phyloP scores from a whole-genome alignment of 1,140 invertebrate species.

The Mycetomoellerius zeteki region DNA sequence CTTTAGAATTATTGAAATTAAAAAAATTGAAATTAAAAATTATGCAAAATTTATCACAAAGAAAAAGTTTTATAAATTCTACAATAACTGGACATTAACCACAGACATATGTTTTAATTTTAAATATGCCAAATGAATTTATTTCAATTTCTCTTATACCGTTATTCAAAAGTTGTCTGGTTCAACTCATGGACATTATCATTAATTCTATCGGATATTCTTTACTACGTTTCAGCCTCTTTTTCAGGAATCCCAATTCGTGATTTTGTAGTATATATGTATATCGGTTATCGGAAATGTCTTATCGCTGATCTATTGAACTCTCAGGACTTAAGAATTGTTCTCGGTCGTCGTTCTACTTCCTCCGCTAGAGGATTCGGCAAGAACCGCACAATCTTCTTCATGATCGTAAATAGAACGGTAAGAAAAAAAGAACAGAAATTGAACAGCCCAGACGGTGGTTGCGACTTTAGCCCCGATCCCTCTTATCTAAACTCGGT shows the following conservation, averaged over 20 bases:
- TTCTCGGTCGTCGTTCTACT: not conserved
- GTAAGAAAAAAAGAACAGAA: constrained; percentile 27
- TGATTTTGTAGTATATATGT: constrained; percentile 11
- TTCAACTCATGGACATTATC: not conserved
- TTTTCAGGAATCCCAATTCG: not conserved
- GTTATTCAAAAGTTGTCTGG: not conserved
- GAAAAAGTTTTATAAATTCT: constrained; percentile 16
- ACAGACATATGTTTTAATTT: not conserved
- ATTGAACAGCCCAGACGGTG: constrained; percentile 31
- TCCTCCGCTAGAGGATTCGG: not conserved
- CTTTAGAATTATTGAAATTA: not conserved
- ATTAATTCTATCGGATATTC: not conserved
- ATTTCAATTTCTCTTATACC: not conserved
- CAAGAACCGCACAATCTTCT: constrained; percentile 35
- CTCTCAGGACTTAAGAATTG: constrained; percentile 9
- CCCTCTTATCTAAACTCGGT: constrained; percentile 32
- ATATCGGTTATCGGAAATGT: constrained; percentile 21
- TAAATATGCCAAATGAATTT: not conserved
- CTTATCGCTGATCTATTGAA: constrained; percentile 35
- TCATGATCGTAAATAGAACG: constrained; percentile 43
- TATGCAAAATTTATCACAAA: not conserved
- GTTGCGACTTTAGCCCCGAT: constrained; percentile 38
- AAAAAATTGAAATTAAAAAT: not conserved
- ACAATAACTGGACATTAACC: not conserved
- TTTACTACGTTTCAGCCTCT: not conserved